phyloP scores from a whole-genome alignment of 2,797 vertebrate species.

The Chelon auratus region DNA sequence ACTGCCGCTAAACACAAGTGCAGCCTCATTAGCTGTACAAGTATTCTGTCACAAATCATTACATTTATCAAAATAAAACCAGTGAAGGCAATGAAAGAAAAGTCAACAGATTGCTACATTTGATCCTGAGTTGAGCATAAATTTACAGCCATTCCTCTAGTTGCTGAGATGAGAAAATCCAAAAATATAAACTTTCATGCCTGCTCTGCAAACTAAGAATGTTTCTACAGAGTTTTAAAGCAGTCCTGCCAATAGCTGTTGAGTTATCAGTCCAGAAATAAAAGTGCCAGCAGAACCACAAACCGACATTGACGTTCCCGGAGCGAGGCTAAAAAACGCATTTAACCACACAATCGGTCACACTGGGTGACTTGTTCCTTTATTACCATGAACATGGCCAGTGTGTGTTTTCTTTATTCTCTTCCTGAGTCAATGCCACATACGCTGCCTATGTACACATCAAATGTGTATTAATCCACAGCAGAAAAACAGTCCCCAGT shows the following conservation, averaged over 20 bases:
- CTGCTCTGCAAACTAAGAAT: background rate
- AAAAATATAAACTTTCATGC: constrained; percentile 10
- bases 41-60: constrained; percentile 9
- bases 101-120: background rate
- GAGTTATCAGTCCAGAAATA: constrained; percentile 3
- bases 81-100: background rate
- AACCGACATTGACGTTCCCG: background rate
- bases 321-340: constrained; percentile 18
- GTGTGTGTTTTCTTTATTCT: background rate
- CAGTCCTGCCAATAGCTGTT: constrained; percentile 8
- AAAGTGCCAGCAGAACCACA: constrained; percentile 12
- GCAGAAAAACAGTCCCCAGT: constrained; percentile 10
- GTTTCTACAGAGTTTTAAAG: background rate
- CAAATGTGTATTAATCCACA: constrained; percentile 24
- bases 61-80: background rate
- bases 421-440: constrained; percentile 1
- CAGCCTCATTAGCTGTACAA: background rate
- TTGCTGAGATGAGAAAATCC: background rate
- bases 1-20: too few species aligned
- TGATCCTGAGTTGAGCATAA: background rate
- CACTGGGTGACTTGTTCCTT: constrained; percentile 26
- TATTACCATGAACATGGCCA: constrained; percentile 27
- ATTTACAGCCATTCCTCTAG: background rate
- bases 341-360: constrained; percentile 29
- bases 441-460: constrained; percentile 13